These are phyloP conservation scores for Thalpophila matura DNA, from an alignment of 2,888 invertebrate species.

Conservation along the genomic window DNA sequence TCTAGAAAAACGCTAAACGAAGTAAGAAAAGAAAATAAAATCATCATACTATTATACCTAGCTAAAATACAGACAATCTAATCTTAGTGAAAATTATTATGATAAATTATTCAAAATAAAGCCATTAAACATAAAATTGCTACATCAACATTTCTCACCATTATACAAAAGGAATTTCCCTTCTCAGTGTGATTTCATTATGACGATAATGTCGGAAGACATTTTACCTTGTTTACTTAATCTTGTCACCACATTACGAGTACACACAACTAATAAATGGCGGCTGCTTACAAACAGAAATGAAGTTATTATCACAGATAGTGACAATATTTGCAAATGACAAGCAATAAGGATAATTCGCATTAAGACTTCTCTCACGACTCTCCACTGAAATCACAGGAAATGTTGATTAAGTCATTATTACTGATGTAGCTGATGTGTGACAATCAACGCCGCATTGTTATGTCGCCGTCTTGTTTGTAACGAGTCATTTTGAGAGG, in stretches of 20 bases:
- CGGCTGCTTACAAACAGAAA: constrained; percentile 15
- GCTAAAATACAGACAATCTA: too few relatives aligned
- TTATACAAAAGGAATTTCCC: too few relatives aligned
- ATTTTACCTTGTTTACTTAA: neutral
- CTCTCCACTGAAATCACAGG: constrained; percentile 52
- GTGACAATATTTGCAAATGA: constrained; percentile 49
- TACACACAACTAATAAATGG: neutral
- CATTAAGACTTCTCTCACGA: constrained; percentile 14
- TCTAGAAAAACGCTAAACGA: too few relatives aligned
- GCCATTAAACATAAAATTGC: too few relatives aligned
- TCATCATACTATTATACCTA: too few relatives aligned
- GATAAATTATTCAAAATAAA: too few relatives aligned
- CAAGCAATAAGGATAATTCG: constrained; percentile 53
- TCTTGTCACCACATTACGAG: neutral
- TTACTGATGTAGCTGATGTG: constrained; percentile 54
- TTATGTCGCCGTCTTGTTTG: constrained; percentile 39
- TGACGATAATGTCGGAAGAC: too few relatives aligned
- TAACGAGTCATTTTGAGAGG: constrained; percentile 3
- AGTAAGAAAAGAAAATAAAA: too few relatives aligned
- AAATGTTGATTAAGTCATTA: constrained; percentile 82
- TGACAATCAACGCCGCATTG: constrained; percentile 66
- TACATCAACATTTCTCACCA: too few relatives aligned
- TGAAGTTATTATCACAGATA: constrained; percentile 31
- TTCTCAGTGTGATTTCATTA: too few relatives aligned
- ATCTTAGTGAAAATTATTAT: too few relatives aligned